Evolutionary conservation across 2,888 invertebrate genomes (phyloP), one percentile per base, ranked within the genome.

Genomic region (Dynastes maya): DNA sequence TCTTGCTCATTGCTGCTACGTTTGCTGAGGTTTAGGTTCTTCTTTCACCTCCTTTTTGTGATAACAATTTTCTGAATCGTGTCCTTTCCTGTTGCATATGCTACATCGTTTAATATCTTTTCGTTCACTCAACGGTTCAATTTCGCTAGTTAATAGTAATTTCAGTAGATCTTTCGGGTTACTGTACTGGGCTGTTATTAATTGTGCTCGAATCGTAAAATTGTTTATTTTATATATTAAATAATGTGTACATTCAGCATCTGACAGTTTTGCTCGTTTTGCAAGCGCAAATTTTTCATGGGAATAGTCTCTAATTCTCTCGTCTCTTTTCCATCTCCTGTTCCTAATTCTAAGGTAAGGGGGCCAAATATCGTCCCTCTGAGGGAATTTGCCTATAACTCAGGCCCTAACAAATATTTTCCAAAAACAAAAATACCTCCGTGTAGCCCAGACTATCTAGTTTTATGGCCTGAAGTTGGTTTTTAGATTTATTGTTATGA

Each of bases 161-260:
- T 49, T 49, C 22, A 22, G 22, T 13, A 49, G 13, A 8, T 49
- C 49, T 49, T 49, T 49, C 6, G 49, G 49, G 9, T 9, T 13
- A 13, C 11, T 49, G 11, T 40, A 40, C 0, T 65, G 65, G 13
- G 45, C 37, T 16, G 65, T 65, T 13, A 40, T 13, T 40, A 65
- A 40, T 16, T 40, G 65, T 8, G 65, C 16, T 65, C 37, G 32
- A 9, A 40, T 65, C 37, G 65, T 65, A n/a, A 65, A 65, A 37
- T 65, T 65, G 11, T 65, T 37, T 37, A 65, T 65, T 32, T 13
- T n/a, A 65, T 45, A 13, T 65, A 65, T 65, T 65, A 65, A n/a
- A 8, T 65, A 40, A n/a, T 65, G 40, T 9, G 37, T 65, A 65
- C 45, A 65, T 65, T 65, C 65, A 40, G 65, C 40, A 8, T 65